Percentiles rank a stretch among this genome's conserved stretches.
Evolutionary conservation across 2,113 vertebrate genomes (phyloP).

Genomic region (Barnardius zonarius): DNA sequence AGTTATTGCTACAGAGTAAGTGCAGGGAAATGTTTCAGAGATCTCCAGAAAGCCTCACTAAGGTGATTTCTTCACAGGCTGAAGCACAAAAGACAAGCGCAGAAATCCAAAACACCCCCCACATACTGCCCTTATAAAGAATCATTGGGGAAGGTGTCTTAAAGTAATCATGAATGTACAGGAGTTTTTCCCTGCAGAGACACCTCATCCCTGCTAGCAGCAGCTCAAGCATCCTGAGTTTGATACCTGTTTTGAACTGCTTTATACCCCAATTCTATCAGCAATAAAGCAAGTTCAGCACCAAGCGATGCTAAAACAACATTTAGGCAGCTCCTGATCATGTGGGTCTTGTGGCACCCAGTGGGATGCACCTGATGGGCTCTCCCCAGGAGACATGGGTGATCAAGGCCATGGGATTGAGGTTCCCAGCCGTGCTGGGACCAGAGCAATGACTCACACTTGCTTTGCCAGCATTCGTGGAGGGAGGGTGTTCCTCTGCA

Average conservation of each 20-base stretch:
- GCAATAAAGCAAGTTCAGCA: neutral
- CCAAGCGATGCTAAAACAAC: neutral
- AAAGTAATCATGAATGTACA: neutral
- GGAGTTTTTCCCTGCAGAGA: neutral
- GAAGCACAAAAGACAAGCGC: neutral
- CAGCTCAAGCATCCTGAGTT: neutral
- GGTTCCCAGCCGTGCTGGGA: neutral
- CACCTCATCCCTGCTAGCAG: neutral
- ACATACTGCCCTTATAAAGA: neutral
- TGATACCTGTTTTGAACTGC: neutral
- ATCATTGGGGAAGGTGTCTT: neutral
- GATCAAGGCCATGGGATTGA: neutral
- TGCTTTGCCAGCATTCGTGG: neutral
- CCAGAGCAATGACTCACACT: neutral
- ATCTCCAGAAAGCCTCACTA: neutral
- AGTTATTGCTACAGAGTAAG: neutral
- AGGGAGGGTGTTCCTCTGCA: neutral
- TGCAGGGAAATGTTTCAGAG: neutral
- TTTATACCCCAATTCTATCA: neutral
- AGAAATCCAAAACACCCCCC: neutral
- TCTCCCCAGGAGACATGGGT: fast-evolving
- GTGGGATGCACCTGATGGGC: neutral
- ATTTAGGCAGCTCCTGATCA: neutral
- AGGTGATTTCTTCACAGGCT: neutral
- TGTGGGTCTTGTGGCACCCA: fast-evolving